phyloP scores from a whole-genome alignment of 2,888 invertebrate genomes.

The Dascillus cervinus region DNA sequence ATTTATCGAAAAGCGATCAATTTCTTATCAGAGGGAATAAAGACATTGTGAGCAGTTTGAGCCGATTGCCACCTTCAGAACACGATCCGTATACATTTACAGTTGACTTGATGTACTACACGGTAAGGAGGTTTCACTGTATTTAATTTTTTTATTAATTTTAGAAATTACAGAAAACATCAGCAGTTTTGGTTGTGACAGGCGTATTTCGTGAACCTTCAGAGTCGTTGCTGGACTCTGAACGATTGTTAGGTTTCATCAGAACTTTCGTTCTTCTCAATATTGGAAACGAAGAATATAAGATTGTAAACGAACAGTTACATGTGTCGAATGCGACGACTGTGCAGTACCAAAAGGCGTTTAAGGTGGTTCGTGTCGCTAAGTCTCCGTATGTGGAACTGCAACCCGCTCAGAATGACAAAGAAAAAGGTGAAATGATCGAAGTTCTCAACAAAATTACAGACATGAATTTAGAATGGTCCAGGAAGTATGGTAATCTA shows the following conservation, averaged over 20 bases:
- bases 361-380: conserved; percentile 23
- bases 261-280: conserved; percentile 50
- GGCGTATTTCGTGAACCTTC: conserved; percentile 59
- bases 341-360: conserved; percentile 25
- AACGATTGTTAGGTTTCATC: conserved; percentile 48
- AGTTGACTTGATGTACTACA: conserved; percentile 56
- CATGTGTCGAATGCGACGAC: conserved; percentile 47
- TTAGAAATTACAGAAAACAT: conserved; percentile 32
- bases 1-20: conserved; percentile 32
- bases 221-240: conserved; percentile 43
- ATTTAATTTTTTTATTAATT: conserved; percentile 20
- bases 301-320: conserved; percentile 60
- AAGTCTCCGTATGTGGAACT: conserved; percentile 11
- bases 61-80: conserved; percentile 49
- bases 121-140: too few species aligned
- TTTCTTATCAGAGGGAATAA: conserved; percentile 26
- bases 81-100: conserved; percentile 61
- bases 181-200: conserved; percentile 51
- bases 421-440: conserved; percentile 28
- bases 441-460: conserved; percentile 29
- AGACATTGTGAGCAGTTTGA: conserved; percentile 44
- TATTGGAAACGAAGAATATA: conserved; percentile 46
- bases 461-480: conserved; percentile 31
- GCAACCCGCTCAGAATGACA: conserved; percentile 21
- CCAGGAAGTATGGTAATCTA: conserved; percentile 29